Base-by-base conservation (phyloP, 2,888 invertebrate species). In the Deroplatys truncata region DNA sequence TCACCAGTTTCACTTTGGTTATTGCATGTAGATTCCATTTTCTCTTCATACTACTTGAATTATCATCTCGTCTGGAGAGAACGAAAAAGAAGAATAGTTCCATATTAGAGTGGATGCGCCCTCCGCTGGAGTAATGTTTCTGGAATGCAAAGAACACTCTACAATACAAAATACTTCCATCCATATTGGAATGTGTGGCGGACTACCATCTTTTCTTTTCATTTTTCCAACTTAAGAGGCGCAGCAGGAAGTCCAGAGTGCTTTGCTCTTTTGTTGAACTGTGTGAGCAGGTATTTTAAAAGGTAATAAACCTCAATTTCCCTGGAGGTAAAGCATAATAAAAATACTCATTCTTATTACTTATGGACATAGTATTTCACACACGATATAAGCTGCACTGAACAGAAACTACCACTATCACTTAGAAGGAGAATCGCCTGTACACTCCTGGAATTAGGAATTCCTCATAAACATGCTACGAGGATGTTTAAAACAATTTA, bases 231-330 rank as follows among this genome's bases (percentile, higher is more conserved):
- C 25, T 72, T 72, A 72, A 72, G 56, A 72, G 56, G 25, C 56
- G 56, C 56, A 72, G 56, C 56, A 72, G 56, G 56, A 72, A 72
- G 56, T 72, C 56, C 56, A 20, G 56, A 72, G 56, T 72, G 56
- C 56, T 72, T 72, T 72, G 56, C 56, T 72, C 56, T 86, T 86
- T 86, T 86, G 86, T 86, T 86, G 86, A 86, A 72, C 56, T 72
- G 56, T 72, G 56, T 72, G 56, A 72, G 86, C n/a, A 31, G 82
- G 86, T 86, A 86, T 82, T 86, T 86, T 86, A 86, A 86, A 86
- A 86, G 86, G 86, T 82, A 86, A 86, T 86, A 86, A 86, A 86
- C 86, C 86, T 86, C 82, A 82, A 86, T 86, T 86, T 86, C 86
- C 82, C 28, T 86, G 86, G 31, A 86, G 82, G 82, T 28, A 31